Conservation (phyloP, 1,140 invertebrate species). For the Sitodiplosis mosellana region DNA sequence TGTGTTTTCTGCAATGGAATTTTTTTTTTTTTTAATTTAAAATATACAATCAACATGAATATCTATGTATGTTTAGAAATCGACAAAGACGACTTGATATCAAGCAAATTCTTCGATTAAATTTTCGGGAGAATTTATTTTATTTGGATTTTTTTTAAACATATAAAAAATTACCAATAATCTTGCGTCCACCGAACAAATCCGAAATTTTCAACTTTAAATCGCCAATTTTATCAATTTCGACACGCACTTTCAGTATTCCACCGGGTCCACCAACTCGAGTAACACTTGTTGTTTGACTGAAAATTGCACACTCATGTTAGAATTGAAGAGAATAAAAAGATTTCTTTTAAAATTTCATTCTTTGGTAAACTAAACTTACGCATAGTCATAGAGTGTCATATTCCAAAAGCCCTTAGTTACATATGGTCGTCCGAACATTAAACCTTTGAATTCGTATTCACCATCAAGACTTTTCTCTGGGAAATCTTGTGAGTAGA, state of each 20-base stretch:
- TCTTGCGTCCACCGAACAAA: conserved; percentile 38
- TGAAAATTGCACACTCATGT: conserved; percentile 5
- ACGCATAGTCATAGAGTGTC: conserved; percentile 45
- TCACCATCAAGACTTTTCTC: conserved; percentile 51
- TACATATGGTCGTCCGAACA: conserved; percentile 35
- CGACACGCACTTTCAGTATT: conserved; percentile 41
- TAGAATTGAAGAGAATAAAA: background rate
- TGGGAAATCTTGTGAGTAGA: conserved; percentile 63
- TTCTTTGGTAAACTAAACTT: conserved; percentile 3
- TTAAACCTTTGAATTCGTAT: conserved; percentile 41
- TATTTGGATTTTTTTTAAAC: too few relatives aligned
- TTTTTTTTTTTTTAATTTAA: background rate
- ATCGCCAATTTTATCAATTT: conserved; percentile 51
- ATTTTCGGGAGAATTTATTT: too few relatives aligned
- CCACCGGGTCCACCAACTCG: conserved; percentile 27
- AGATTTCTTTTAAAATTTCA: background rate
- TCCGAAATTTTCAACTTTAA: conserved; percentile 60
- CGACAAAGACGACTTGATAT: too few relatives aligned
- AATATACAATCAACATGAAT: too few relatives aligned
- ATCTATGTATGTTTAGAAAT: too few relatives aligned
- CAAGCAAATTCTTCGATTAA: too few relatives aligned
- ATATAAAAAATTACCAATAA: conserved; percentile 33
- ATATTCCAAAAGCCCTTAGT: conserved; percentile 54
- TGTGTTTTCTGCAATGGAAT: background rate
- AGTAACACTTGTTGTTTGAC: conserved; percentile 52